Evolutionary conservation across 53 echinoderm and acorn worm genomes (phyloP).

Genomic region (Holothuria scabra): DNA sequence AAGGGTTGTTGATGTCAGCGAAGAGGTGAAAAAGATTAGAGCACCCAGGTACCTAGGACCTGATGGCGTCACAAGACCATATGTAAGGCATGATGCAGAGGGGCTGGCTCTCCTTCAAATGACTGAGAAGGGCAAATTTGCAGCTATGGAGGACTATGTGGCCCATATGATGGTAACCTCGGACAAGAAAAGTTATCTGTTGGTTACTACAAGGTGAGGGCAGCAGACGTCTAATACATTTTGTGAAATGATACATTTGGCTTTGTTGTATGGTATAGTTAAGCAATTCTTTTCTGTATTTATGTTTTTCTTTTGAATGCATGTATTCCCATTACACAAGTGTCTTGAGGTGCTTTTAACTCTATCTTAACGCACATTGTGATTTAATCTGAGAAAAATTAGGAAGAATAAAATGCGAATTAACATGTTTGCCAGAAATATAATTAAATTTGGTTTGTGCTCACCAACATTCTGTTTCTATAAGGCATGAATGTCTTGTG

Average conservation of each 20-base stretch:
- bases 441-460: too few relatives aligned
- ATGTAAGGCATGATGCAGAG: slow-evolving; percentile 72
- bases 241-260: background rate
- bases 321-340: too few relatives aligned
- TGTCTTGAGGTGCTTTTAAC: too few relatives aligned
- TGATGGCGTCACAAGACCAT: slow-evolving; percentile 82
- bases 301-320: too few relatives aligned
- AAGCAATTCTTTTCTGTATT: too few relatives aligned
- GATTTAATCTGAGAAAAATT: too few relatives aligned
- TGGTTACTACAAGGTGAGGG: slow-evolving; percentile 87
- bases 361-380: too few relatives aligned
- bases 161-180: slow-evolving; percentile 76
- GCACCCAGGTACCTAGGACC: slow-evolving; percentile 79
- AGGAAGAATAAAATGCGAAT: too few relatives aligned
- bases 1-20: slow-evolving; percentile 88
- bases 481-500: too few relatives aligned
- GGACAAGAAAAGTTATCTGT: slow-evolving; percentile 78
- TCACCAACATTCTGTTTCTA: too few relatives aligned
- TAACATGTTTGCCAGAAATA: too few relatives aligned
- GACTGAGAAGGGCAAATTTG: slow-evolving; percentile 86
- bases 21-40: slow-evolving; percentile 76
- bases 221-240: background rate
- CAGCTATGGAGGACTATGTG: slow-evolving; percentile 77
- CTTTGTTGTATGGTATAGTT: background rate
- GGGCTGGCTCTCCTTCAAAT: slow-evolving; percentile 75